These are phyloP conservation scores for Merops nubicus DNA, from an alignment of 2,113 vertebrate species.

Conservation along the genomic window DNA sequence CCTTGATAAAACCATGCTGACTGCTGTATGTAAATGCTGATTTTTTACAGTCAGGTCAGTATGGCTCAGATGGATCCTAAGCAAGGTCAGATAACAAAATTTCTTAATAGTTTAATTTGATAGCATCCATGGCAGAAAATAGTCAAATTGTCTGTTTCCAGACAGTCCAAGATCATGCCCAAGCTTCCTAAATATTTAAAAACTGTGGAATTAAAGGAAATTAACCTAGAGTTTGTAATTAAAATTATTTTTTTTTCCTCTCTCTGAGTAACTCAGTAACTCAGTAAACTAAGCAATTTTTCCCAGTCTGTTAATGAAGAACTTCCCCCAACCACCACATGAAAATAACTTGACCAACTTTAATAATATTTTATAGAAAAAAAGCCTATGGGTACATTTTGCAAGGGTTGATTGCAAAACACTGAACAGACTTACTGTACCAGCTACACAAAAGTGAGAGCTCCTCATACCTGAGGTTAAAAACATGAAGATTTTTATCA, in stretches of 20 bases:
- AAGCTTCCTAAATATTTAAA: not conserved
- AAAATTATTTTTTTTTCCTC: not conserved
- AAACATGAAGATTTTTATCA: not conserved
- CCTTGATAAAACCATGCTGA: no score
- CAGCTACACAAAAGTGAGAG: not conserved
- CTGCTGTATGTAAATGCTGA: not conserved
- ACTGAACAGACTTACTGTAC: not conserved
- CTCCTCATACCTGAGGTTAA: not conserved
- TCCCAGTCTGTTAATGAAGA: not conserved
- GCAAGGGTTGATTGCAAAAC: not conserved
- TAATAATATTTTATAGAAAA: not conserved
- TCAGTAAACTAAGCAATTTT: not conserved
- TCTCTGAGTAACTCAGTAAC: not conserved
- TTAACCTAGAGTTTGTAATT: not conserved
- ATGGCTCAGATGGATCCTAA: not conserved
- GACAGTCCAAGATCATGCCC: not conserved
- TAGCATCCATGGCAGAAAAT: not conserved
- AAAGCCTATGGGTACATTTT: not conserved
- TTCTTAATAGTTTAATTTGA: not conserved
- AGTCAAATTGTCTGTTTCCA: not conserved
- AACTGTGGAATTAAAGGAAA: not conserved
- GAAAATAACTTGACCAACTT: not conserved
- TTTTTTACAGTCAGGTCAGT: not conserved
- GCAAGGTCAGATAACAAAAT: not conserved
- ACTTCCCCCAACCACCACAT: not conserved